Evolutionary conservation across 1,140 invertebrate genomes (phyloP), one percentile per base, ranked within the genome.

Genomic region (Papilio glaucus): DNA sequence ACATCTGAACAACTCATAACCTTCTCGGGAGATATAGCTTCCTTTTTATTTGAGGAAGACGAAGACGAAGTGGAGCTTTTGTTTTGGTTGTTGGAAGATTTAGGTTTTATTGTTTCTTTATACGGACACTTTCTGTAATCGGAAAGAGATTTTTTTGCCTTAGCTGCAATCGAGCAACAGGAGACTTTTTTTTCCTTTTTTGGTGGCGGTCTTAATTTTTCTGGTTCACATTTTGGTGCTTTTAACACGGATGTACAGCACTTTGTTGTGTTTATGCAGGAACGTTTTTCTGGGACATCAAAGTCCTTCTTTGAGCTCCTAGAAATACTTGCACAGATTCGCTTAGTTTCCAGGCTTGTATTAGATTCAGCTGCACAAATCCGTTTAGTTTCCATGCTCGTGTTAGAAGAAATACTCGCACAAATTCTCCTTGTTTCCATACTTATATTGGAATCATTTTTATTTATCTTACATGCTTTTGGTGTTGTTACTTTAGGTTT

Each of bases 391-490:
- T 21, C 13, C 21, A 42, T 4, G 7, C 13, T 67, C 29, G 63
- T 12, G 15, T 0, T 13, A 7, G 63, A 67, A 21, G 39, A 13
- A 4, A 41, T 13, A 21, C 24, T 67, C 5, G 38, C 21, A 8
- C 63, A 38, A n/a, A 67, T 67, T 18, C 24, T 42, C 12, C n/a
- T 42, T 1, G 39, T 26, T 57, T 57, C 49, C 10, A 57, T 12
- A 57, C 49, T 57, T 10, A 39, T 41, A 45, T 67, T 39, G 12
- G 67, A 33, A 12, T 49, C 29, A 33, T 53, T 62, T 6, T 33
- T 53, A 12, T 7, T 12, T 8, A 65, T 41, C 21, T 33, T 65
- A 39, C 62, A 65, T 10, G 62, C 15, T 24, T 65, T 39, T 10
- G 62, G 62, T 39, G 12, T 1, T 38, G 29, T 1, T 12, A n/a